Percentiles rank a stretch among this genome's conserved stretches.
Evolutionary conservation across 1,140 invertebrate genomes (phyloP).

Genomic region (Dendrolimus kikuchii): DNA sequence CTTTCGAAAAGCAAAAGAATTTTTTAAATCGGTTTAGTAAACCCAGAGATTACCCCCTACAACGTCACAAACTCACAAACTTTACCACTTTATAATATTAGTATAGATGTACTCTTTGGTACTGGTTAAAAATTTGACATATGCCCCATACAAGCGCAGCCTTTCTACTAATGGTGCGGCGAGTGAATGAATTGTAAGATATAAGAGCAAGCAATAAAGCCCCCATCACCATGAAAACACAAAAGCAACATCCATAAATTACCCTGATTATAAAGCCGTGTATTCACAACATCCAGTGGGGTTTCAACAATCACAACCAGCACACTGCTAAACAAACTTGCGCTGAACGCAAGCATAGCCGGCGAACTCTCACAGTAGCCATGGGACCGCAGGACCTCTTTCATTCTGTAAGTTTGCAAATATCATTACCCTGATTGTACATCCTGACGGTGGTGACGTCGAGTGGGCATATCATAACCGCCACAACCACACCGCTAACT

Average conservation of each 20-base stretch:
- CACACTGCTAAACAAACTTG: slow-evolving; percentile 81
- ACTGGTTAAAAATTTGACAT: no score
- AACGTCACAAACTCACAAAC: no score
- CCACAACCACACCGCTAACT: slow-evolving; percentile 81
- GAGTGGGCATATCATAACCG: slow-evolving; percentile 85
- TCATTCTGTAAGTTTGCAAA: slow-evolving; percentile 48
- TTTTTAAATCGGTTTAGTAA: no score
- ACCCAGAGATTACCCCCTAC: no score
- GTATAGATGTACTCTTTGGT: no score
- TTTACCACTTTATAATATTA: no score
- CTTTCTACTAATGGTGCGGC: no score
- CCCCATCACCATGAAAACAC: background rate
- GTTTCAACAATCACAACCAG: slow-evolving; percentile 83
- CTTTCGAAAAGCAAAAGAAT: no score
- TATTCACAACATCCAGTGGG: slow-evolving; percentile 80
- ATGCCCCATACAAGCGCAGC: no score
- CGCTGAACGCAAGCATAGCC: slow-evolving; percentile 76
- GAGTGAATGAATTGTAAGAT: no score
- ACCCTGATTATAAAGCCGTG: slow-evolving; percentile 59
- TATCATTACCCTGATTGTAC: slow-evolving; percentile 85
- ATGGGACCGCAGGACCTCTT: slow-evolving; percentile 72
- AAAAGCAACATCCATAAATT: slow-evolving; percentile 20
- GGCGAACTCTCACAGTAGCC: slow-evolving; percentile 72
- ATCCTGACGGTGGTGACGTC: slow-evolving; percentile 88
- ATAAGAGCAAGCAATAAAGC: no score